Evolutionary conservation across 2,888 invertebrate genomes (phyloP).

Genomic region (Eretmocerus hayati): DNA sequence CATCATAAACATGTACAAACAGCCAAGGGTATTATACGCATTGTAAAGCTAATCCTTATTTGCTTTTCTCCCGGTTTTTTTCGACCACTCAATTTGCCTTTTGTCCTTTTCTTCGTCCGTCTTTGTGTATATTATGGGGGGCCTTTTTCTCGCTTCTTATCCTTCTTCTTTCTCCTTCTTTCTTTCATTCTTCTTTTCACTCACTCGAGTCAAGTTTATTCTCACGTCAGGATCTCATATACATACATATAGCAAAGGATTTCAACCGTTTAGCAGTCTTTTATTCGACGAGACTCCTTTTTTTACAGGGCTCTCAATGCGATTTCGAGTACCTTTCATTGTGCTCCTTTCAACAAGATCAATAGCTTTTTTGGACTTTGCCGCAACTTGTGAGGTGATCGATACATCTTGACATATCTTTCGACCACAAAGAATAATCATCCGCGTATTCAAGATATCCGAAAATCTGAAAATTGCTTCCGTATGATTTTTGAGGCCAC

Average conservation of each 20-base stretch:
- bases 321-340: conserved; percentile 5
- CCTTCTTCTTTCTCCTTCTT: neutral
- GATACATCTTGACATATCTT: too few species aligned
- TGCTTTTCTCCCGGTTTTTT: neutral
- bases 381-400: too few species aligned
- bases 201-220: conserved; percentile 10
- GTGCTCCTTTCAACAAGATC: neutral
- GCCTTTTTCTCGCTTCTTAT: neutral
- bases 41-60: conserved; percentile 3
- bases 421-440: too few species aligned
- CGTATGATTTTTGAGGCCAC: too few species aligned
- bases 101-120: neutral
- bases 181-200: neutral
- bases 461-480: too few species aligned
- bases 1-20: neutral
- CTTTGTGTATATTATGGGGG: neutral
- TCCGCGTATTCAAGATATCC: too few species aligned
- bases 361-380: too few species aligned
- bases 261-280: conserved; percentile 9
- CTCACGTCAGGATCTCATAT: conserved; percentile 6
- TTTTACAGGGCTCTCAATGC: conserved; percentile 6
- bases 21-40: neutral
- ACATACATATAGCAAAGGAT: conserved; percentile 7
- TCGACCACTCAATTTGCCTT: neutral
- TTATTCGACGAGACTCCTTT: conserved; percentile 7